Conservation (phyloP, 2,797 vertebrate species). For the Cottoperca gobio region DNA sequence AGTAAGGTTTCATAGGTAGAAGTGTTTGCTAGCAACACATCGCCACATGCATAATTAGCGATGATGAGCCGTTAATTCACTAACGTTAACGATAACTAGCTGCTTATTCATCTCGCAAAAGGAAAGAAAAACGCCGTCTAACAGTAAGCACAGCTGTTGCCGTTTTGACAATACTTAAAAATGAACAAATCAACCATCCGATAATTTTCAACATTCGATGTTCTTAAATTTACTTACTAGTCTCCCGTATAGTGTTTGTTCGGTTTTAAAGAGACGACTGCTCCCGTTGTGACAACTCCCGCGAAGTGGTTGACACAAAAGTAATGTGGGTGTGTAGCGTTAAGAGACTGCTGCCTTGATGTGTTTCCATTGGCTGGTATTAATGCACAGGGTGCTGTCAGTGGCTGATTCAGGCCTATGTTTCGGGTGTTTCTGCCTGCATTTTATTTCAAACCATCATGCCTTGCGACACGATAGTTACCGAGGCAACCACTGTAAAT, state of each 20-base stretch:
- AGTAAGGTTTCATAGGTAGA: neutral
- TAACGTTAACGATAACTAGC: conserved; percentile 32
- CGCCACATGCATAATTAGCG: conserved; percentile 16
- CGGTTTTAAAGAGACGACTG: conserved; percentile 53
- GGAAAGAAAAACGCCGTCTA: neutral
- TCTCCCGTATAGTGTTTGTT: conserved; percentile 33
- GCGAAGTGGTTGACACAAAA: conserved; percentile 84
- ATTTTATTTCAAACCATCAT: conserved; percentile 87
- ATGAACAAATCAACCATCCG: neutral
- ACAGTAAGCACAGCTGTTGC: neutral
- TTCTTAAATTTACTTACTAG: conserved; percentile 58
- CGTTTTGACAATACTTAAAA: neutral
- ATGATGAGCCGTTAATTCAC: conserved; percentile 40
- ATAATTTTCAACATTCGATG: neutral
- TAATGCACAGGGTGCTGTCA: conserved; percentile 20
- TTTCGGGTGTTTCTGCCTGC: conserved; percentile 76
- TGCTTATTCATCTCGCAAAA: conserved; percentile 45
- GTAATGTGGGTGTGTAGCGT: conserved; percentile 82
- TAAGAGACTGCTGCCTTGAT: conserved; percentile 57
- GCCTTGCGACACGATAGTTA: conserved; percentile 73
- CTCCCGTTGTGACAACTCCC: conserved; percentile 77
- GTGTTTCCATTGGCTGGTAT: conserved; percentile 69
- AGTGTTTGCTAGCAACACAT: conserved; percentile 11
- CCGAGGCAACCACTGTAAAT: conserved; percentile 69
- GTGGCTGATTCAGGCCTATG: conserved; percentile 66